A percentile compares a stretch with the other conserved stretches of the same genome.
These are phyloP conservation scores for Prochilodus magdalenae DNA, from an alignment of 2,113 vertebrate species.

Conservation along the genomic window DNA sequence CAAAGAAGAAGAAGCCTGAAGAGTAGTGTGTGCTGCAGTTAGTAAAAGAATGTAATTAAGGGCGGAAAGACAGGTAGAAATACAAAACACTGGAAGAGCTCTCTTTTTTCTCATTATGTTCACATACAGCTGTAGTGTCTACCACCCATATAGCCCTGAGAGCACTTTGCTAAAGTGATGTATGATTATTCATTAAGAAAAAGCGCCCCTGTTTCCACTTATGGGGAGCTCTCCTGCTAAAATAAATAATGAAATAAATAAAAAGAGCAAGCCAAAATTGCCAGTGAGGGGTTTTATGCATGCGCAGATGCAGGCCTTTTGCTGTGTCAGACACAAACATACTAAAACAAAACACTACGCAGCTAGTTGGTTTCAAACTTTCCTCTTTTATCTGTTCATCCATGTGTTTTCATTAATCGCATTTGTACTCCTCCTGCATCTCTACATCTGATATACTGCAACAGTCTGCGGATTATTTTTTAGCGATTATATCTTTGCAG, in stretches of 20 bases:
- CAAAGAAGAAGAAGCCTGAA: background rate
- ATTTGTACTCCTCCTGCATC: background rate
- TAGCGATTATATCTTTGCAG: conserved; percentile 31
- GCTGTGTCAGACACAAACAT: background rate
- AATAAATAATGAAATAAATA: background rate
- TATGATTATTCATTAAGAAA: background rate
- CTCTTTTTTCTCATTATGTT: background rate
- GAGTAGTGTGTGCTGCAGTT: background rate
- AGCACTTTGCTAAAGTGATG: background rate
- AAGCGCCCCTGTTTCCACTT: background rate
- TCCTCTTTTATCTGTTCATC: background rate
- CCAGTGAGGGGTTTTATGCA: background rate
- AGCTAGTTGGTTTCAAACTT: background rate
- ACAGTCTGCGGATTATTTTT: conserved; percentile 3
- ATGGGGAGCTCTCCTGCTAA: background rate
- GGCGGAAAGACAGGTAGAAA: background rate
- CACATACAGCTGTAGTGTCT: background rate
- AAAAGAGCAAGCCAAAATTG: background rate
- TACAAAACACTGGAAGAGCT: background rate
- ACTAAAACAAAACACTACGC: background rate
- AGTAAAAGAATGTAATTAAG: background rate
- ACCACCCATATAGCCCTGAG: background rate
- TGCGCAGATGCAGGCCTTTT: background rate
- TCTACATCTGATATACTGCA: background rate
- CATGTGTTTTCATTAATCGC: background rate